Evolutionary conservation across 2,888 invertebrate species (phyloP), one percentile per base, ranked within the genome.

Genomic region (Troilus luridus): DNA sequence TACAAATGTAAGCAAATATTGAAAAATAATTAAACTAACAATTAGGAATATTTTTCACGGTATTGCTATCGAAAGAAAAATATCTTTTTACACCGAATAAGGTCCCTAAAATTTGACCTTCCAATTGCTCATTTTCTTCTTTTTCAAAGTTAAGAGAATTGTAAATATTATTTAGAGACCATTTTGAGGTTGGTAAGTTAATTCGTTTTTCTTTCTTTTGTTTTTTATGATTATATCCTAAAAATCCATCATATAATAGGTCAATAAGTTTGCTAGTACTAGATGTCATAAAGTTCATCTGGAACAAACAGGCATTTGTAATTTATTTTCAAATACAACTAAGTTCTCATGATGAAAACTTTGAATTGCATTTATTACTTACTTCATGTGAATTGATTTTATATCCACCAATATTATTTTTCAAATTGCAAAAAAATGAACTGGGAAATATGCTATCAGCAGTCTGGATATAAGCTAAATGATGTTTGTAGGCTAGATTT

Each of bases 391-490:
- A 2, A 93, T 93, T 92, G 92, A 77, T 56, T 58, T 94, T 93
- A 91, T 94, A 93, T 67, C 94, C 95, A 85, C 94, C 94, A 85
- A 94, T 93, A 60, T 93, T 93, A 19, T 93, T 92, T 58, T 93
- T 92, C 14, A 94, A 77, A 17, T 91, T 91, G 27, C 94, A 93
- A 91, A 93, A 94, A 3, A 94, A 2, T 17, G 93, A 93, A 92
- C 95, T 95, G 1, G 96, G 96, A 85, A 95, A 93, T 17, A 94
- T 92, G 92, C 94, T 95, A 93, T 96, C 96, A 27, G 95, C 95
- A 92, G 96, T 95, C 59, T 95, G 96, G 92, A 96, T 95, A 91
- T 94, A 94, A 11, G 95, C 94, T 11, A 93, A 67, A 59, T 94
- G 64, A 27, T 94, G 93, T 92, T 94, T 94, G 93, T 95, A 94